Percentiles rank a stretch among this genome's conserved stretches.
Conservation (phyloP, 2,797 vertebrate species). For the Micropoecilia bifurca region DNA sequence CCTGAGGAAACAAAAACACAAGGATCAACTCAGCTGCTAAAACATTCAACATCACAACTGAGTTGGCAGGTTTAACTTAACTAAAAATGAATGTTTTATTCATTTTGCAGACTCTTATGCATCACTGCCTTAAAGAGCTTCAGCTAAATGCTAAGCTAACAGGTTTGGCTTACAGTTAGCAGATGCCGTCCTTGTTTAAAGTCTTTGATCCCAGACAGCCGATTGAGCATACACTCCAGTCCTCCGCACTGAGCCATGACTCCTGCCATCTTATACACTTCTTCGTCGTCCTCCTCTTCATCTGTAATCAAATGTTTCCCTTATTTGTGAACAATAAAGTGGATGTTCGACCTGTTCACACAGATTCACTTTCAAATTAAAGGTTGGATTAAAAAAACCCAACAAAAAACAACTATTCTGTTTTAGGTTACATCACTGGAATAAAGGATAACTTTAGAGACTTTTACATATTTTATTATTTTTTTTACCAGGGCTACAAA, state of each 20-base stretch:
- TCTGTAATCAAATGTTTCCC: conserved; percentile 75
- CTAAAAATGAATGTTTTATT: background rate
- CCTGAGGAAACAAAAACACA: conserved; percentile 74
- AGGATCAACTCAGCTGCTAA: background rate
- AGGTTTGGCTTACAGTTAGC: conserved; percentile 87
- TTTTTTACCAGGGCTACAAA: background rate
- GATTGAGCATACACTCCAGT: conserved; percentile 96
- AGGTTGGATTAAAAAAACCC: background rate
- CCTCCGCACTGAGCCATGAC: conserved; percentile 99
- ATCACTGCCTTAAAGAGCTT: background rate
- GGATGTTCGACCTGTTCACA: background rate
- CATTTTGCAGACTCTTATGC: background rate
- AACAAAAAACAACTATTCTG: background rate
- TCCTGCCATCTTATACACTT: conserved; percentile 98
- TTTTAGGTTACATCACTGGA: background rate
- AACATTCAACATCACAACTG: background rate
- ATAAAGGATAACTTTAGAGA: background rate
- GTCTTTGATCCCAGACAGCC: conserved; percentile 96
- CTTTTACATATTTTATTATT: background rate
- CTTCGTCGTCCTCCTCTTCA: conserved; percentile 98
- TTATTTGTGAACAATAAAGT: background rate
- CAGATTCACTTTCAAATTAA: background rate
- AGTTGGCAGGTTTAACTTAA: background rate
- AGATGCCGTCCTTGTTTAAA: conserved; percentile 98
- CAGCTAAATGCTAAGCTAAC: background rate